Percentiles rank a stretch among this genome's conserved stretches.
Evolutionary conservation across 2,797 vertebrate genomes (phyloP).

Genomic region (Epinephelus coioides): DNA sequence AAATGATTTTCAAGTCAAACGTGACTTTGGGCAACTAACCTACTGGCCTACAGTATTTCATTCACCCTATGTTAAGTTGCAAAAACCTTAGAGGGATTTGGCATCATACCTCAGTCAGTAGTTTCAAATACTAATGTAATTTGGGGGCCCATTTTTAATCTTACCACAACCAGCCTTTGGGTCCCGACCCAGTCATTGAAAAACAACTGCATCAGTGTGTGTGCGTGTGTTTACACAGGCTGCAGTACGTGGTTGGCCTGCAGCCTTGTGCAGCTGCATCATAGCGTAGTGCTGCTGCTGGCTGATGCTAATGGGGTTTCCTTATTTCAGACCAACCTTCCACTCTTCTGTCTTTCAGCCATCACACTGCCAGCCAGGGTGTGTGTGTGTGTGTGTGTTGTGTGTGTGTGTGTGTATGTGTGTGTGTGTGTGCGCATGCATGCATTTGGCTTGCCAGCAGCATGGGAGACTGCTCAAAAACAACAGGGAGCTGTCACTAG

Average conservation of each 20-base stretch:
- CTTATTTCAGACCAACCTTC: conserved; percentile 68
- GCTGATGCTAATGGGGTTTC: conserved; percentile 71
- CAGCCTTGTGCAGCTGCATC: conserved; percentile 68
- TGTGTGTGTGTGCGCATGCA: conserved; percentile 9
- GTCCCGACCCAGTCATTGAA: conserved; percentile 47
- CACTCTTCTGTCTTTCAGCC: conserved; percentile 66
- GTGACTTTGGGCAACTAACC: conserved; percentile 11
- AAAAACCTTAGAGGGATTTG: conserved; percentile 38
- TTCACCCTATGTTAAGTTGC: conserved; percentile 27
- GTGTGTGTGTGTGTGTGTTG: conserved; percentile 27
- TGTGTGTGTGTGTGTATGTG: neutral
- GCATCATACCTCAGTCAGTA: conserved; percentile 51
- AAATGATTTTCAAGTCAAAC: conserved; percentile 6
- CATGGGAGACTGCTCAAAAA: conserved; percentile 76
- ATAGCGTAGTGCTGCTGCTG: conserved; percentile 55
- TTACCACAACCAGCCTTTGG: conserved; percentile 53
- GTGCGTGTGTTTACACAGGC: conserved; percentile 46
- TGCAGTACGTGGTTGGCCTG: conserved; percentile 66
- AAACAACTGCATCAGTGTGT: conserved; percentile 42
- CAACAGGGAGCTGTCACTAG: conserved; percentile 76
- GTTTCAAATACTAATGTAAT: conserved; percentile 65
- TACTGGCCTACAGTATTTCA: conserved; percentile 27
- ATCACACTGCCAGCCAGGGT: conserved; percentile 46
- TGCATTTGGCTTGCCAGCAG: conserved; percentile 61
- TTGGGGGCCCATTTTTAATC: conserved; percentile 63